Percentiles rank a stretch among this genome's conserved stretches.
These are phyloP conservation scores for Orientallactaga bullata DNA, from an alignment of 2,113 vertebrate species.

Conservation along the genomic window DNA sequence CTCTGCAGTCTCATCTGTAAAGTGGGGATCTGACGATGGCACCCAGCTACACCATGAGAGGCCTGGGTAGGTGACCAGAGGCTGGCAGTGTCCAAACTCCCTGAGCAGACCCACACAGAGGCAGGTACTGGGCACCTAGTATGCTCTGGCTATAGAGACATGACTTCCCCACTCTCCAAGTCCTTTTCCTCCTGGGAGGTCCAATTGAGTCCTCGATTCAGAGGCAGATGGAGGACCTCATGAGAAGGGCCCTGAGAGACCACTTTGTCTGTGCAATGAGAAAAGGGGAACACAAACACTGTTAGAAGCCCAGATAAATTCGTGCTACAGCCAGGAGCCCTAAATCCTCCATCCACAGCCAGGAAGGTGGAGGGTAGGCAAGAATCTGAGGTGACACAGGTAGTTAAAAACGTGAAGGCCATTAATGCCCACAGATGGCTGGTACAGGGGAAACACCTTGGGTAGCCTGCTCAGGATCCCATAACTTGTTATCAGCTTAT, in stretches of 20 bases:
- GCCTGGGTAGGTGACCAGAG: no score
- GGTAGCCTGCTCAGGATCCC: rapidly evolving
- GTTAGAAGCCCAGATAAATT: rapidly evolving
- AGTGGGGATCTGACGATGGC: not conserved
- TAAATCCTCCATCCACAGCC: no score
- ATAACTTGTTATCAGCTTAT: not conserved
- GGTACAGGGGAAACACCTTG: not conserved
- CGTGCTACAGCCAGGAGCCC: not conserved
- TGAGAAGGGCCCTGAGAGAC: not conserved
- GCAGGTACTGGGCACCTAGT: rapidly evolving
- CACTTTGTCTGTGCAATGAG: not conserved
- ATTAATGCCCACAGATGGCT: not conserved
- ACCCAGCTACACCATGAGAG: not conserved
- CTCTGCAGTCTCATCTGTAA: not conserved
- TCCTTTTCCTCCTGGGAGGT: not conserved
- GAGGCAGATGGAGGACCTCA: not conserved
- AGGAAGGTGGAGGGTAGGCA: no score
- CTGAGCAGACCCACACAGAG: not conserved
- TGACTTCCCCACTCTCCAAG: not conserved
- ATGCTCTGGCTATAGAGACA: not conserved
- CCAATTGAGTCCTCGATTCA: not conserved
- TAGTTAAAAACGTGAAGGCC: rapidly evolving
- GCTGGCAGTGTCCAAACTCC: not conserved
- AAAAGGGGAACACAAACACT: not conserved
- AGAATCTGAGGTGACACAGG: not conserved